Evolutionary conservation across 2,113 vertebrate species (phyloP).

Genomic region (Cromileptes altivelis): DNA sequence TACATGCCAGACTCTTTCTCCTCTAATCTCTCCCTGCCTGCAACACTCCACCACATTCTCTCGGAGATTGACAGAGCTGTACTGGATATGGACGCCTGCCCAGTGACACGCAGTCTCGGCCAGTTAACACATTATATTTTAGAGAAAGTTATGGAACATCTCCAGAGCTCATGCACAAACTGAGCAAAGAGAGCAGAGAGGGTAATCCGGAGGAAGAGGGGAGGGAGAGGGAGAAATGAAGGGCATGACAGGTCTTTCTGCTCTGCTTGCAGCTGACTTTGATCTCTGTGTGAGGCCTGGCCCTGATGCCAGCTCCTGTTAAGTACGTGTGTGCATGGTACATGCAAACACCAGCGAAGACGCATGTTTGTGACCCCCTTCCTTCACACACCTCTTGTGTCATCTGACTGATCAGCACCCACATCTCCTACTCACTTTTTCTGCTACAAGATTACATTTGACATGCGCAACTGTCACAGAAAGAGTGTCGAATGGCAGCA

Average conservation of each 20-base stretch:
- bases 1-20: slow-evolving; percentile 10
- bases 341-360: slow-evolving; percentile 14
- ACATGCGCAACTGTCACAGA: slow-evolving; percentile 27
- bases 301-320: slow-evolving; percentile 38
- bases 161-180: slow-evolving; percentile 30
- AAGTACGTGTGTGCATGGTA: neutral
- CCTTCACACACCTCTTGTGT: slow-evolving; percentile 8
- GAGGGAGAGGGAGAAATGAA: slow-evolving; percentile 5
- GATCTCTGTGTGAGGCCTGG: slow-evolving; percentile 62
- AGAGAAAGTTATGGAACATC: slow-evolving; percentile 47
- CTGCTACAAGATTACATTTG: slow-evolving; percentile 23
- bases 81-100: slow-evolving; percentile 44
- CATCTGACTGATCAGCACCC: slow-evolving; percentile 23
- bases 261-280: slow-evolving; percentile 61
- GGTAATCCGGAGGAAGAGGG: slow-evolving; percentile 33
- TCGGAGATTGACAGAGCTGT: slow-evolving; percentile 18
- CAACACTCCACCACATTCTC: slow-evolving; percentile 8
- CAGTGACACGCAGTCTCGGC: slow-evolving; percentile 28
- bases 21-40: slow-evolving; percentile 40
- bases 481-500: slow-evolving; percentile 35
- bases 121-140: slow-evolving; percentile 28
- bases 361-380: neutral
- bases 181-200: slow-evolving; percentile 33
- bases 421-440: slow-evolving; percentile 16
- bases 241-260: slow-evolving; percentile 56